Evolutionary conservation across 2,113 vertebrate genomes (phyloP), one percentile per base, ranked within the genome.

Genomic region (Apteryx mantelli): DNA sequence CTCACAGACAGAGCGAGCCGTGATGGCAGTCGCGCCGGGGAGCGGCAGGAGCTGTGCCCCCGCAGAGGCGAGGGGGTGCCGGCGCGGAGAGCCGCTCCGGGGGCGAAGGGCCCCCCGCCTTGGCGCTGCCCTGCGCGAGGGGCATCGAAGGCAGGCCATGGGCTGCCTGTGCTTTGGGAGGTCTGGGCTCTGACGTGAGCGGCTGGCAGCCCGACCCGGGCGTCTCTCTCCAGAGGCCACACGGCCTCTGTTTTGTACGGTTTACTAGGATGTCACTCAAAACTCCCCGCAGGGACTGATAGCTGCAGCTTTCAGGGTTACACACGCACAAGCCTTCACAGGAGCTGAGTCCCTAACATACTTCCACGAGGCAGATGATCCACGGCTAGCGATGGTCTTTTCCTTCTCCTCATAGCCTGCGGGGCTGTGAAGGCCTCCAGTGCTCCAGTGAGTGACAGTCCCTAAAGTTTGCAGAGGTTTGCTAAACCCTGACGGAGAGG

Each of bases 241-340:
- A 7, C 0, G 0, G 32, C 30, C 53, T 34, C 5, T 1, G 5
- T 42, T 34, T 10, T 55, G 69, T 3, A 0, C 0, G 6, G 17
- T 52, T 61, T 46, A 1, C 6, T 48, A 85, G 36, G 48, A 50
- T 1, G 4, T 52, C 82, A 16, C 56, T 48, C 52, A 14, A 4
- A 56, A 4, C 19, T 60, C 21, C 52, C 34, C 36, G 13, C 20
- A 0, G 0, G 32, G 68, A n/a, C 6, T 19, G 36, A 4, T 40
- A 55, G 28, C 38, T 32, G 69, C 55, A 0, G 0, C 42, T n/a
- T 6, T 8, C 36, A 0, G 4, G 42, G 36, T 17, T 19, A 25
- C 3, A 1, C 0, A 0, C 1, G 24, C 53, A 34, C 18, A 9
- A 75, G 42, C 21, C 73, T 25, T 10, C 38, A 44, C 79, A 36